phyloP scores from a whole-genome alignment of 2,888 invertebrate species.

The Protodeltote pygarga region DNA sequence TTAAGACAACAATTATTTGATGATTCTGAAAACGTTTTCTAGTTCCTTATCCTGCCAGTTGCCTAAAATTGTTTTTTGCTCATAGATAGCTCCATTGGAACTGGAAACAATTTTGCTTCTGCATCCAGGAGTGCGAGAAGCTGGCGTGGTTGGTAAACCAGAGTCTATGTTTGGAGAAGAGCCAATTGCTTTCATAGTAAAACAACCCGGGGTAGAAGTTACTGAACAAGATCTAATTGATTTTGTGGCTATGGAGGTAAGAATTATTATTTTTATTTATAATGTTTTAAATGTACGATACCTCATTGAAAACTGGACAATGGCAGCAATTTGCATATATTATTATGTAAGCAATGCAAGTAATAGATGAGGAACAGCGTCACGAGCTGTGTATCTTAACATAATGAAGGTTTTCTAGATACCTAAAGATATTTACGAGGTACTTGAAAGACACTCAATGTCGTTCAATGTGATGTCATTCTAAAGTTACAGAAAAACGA shows the following conservation, averaged over 20 bases:
- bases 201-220: conserved; percentile 80
- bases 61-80: too few species aligned
- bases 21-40: too few species aligned
- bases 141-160: conserved; percentile 92
- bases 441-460: too few species aligned
- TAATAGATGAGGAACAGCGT: too few species aligned
- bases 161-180: conserved; percentile 89
- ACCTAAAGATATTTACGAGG: too few species aligned
- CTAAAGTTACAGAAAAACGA: too few species aligned
- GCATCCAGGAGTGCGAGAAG: conserved; percentile 90
- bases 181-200: conserved; percentile 91
- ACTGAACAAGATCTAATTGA: conserved; percentile 86
- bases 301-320: not conserved
- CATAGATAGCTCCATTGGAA: conserved; percentile 92
- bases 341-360: not conserved
- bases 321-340: not conserved
- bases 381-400: too few species aligned
- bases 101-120: conserved; percentile 91
- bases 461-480: too few species aligned
- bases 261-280: not conserved
- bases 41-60: too few species aligned
- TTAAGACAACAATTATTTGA: too few species aligned
- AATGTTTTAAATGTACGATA: not conserved
- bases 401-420: too few species aligned
- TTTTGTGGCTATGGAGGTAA: conserved; percentile 78